phyloP scores from a whole-genome alignment of 1,140 invertebrate species.

The Cydia fagiglandana region DNA sequence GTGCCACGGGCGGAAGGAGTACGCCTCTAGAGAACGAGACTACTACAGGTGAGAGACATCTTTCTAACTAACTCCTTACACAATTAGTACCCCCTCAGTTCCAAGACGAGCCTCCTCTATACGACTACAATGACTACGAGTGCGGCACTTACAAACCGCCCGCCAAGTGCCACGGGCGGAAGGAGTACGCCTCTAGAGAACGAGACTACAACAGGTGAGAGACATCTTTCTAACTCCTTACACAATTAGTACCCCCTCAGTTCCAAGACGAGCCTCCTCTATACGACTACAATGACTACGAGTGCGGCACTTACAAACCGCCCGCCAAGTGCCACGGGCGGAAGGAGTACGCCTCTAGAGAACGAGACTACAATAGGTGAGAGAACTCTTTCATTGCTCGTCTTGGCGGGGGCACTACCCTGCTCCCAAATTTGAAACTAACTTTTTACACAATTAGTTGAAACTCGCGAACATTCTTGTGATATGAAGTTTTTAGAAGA shows the following conservation, averaged over 20 bases:
- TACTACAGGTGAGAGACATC: slow-evolving; percentile 52
- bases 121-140: slow-evolving; percentile 68
- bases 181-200: slow-evolving; percentile 49
- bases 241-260: slow-evolving; percentile 55
- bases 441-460: no score
- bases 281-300: slow-evolving; percentile 68
- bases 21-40: slow-evolving; percentile 48
- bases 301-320: slow-evolving; percentile 58
- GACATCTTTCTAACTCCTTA: no score
- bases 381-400: background rate
- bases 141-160: slow-evolving; percentile 60
- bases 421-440: no score
- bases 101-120: slow-evolving; percentile 68
- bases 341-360: slow-evolving; percentile 51
- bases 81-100: slow-evolving; percentile 57
- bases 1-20: slow-evolving; percentile 61
- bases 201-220: slow-evolving; percentile 61
- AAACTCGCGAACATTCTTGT: no score
- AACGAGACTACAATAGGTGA: slow-evolving; percentile 61
- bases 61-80: no score
- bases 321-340: slow-evolving; percentile 62
- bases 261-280: slow-evolving; percentile 70
- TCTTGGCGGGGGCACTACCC: no score
- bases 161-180: slow-evolving; percentile 60
- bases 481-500: no score